A percentile compares a stretch with the other conserved stretches of the same genome.
Evolutionary conservation across 2,113 vertebrate species (phyloP).

Genomic region (Oceanodroma tethys): DNA sequence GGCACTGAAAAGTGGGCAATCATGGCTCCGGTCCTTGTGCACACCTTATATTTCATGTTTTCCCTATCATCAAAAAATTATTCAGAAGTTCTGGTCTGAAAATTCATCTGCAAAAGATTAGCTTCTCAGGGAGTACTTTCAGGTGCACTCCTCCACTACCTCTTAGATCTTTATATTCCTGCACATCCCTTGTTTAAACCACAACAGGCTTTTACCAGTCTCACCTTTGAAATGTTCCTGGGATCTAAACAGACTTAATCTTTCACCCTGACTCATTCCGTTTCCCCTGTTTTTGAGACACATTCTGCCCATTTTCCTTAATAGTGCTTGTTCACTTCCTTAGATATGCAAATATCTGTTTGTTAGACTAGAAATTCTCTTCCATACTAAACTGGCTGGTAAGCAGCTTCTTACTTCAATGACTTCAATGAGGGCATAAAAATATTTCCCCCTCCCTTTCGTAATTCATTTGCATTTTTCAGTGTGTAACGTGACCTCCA

Average conservation of each 20-base stretch:
- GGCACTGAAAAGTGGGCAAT: neutral
- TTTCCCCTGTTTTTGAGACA: neutral
- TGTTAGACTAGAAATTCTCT: neutral
- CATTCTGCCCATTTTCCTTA: conserved; percentile 17
- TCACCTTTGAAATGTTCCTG: neutral
- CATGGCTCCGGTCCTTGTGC: neutral
- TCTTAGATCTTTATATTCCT: neutral
- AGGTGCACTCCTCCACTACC: neutral
- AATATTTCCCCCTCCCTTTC: neutral
- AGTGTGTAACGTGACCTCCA: neutral
- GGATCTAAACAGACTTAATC: neutral
- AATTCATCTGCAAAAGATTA: neutral
- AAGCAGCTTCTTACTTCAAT: conserved; percentile 13
- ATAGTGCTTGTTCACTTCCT: neutral
- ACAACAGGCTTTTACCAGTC: neutral
- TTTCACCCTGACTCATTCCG: neutral
- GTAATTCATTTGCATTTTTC: conserved; percentile 23
- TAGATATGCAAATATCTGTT: conserved; percentile 35
- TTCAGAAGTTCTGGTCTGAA: neutral
- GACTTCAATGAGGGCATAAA: neutral
- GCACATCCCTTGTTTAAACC: neutral
- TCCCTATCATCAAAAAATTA: neutral
- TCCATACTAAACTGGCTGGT: neutral
- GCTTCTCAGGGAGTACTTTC: neutral
- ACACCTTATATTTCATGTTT: neutral